A percentile compares a stretch with the other conserved stretches of the same genome.
Conservation (phyloP, 1,140 invertebrate species). For the Marisa cornuarietis region DNA sequence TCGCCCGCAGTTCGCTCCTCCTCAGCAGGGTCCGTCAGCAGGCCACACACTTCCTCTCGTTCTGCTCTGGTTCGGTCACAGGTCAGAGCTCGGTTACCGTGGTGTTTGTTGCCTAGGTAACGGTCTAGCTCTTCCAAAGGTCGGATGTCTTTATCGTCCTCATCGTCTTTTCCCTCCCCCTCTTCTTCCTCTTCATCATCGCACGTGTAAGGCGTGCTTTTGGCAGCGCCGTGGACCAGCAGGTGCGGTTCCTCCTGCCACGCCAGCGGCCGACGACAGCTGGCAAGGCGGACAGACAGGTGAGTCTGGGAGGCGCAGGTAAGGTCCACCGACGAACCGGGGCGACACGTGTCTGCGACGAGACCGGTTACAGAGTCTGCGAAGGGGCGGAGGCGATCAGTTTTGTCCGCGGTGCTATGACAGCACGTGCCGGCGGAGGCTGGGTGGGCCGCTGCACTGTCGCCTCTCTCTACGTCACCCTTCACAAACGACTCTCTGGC, state of each 20-base stretch:
- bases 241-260: constrained; percentile 48
- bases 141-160: constrained; percentile 11
- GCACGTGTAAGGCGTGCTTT: constrained; percentile 25
- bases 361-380: constrained; percentile 19
- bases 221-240: constrained; percentile 39
- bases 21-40: neutral
- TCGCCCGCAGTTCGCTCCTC: neutral
- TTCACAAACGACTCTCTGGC: neutral
- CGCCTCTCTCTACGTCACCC: neutral
- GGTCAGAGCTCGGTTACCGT: neutral
- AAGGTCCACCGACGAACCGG: constrained; percentile 49
- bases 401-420: constrained; percentile 1
- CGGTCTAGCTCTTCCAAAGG: constrained; percentile 14
- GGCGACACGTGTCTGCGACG: constrained; percentile 25
- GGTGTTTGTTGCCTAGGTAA: constrained; percentile 9
- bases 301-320: constrained; percentile 17
- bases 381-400: constrained; percentile 23
- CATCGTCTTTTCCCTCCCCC: constrained; percentile 21
- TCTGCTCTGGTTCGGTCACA: neutral
- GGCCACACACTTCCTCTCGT: constrained; percentile 9
- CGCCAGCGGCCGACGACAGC: constrained; percentile 50
- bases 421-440: neutral
- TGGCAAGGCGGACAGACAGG: constrained; percentile 14
- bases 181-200: constrained; percentile 42
- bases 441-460: neutral